phyloP scores from a whole-genome alignment of 2,797 vertebrate genomes.

The Loriculus beryllinus region DNA sequence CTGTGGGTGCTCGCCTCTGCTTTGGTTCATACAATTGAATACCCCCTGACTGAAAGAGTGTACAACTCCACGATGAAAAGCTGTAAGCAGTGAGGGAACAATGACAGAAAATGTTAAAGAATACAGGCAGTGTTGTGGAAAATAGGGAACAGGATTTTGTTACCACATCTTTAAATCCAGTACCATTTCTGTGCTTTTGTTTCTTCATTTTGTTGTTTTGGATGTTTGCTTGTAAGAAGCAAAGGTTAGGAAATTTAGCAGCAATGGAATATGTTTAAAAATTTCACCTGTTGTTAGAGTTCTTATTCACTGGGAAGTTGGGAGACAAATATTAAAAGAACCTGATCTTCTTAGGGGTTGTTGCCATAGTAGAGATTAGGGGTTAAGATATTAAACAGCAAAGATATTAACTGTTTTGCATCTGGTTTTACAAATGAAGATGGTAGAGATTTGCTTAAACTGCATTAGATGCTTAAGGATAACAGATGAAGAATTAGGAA shows the following conservation, averaged over 20 bases:
- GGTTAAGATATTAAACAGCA: conserved; percentile 45
- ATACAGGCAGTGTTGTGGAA: background rate
- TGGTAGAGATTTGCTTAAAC: conserved; percentile 51
- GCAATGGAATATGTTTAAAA: background rate
- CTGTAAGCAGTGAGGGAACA: background rate
- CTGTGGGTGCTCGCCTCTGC: background rate
- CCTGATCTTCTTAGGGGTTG: conserved; percentile 31
- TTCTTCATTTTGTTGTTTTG: background rate
- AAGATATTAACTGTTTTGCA: conserved; percentile 59
- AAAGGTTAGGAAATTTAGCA: background rate
- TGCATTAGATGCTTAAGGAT: conserved; percentile 31
- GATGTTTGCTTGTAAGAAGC: background rate
- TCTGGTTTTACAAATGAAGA: conserved; percentile 65
- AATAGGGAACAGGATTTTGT: background rate
- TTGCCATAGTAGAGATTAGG: conserved; percentile 36
- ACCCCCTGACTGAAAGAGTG: background rate
- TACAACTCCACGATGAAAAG: background rate
- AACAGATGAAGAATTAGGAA: conserved; percentile 65
- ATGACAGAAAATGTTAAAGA: background rate
- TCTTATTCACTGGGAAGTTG: background rate
- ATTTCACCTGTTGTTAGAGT: conserved; percentile 37
- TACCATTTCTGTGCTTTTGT: background rate
- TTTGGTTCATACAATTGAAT: background rate
- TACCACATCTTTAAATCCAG: background rate
- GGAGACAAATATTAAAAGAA: background rate